phyloP scores from a whole-genome alignment of 2,888 invertebrate genomes.

The Agrochola litura region DNA sequence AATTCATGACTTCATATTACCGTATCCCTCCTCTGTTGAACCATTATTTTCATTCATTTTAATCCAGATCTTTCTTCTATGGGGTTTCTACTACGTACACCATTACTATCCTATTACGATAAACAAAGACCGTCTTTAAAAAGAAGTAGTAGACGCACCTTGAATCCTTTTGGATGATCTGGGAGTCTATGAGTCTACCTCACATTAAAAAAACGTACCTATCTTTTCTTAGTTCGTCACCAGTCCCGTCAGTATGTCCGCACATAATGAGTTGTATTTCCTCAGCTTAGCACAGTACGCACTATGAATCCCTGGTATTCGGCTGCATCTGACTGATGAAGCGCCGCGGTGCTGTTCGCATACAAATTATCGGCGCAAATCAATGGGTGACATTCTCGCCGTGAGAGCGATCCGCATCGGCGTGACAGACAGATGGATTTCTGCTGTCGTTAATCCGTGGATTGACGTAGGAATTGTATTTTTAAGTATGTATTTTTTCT shows the following conservation, averaged over 20 bases:
- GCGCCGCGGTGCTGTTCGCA: slow-evolving; percentile 63
- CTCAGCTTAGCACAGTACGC: slow-evolving; percentile 70
- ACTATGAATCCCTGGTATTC: slow-evolving; percentile 73
- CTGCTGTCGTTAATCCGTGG: slow-evolving; percentile 37
- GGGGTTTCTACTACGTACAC: not conserved
- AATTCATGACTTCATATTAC: not conserved
- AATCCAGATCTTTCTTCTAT: not conserved
- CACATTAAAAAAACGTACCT: not conserved
- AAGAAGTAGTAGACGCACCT: not conserved
- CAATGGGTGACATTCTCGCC: slow-evolving; percentile 63
- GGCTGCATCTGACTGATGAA: slow-evolving; percentile 71
- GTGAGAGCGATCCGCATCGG: slow-evolving; percentile 48
- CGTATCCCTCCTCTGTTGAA: too few relatives aligned
- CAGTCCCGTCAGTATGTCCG: slow-evolving; percentile 59
- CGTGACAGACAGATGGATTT: slow-evolving; percentile 39
- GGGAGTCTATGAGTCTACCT: not conserved
- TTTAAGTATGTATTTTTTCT: slow-evolving; percentile 18
- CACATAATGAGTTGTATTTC: slow-evolving; percentile 74
- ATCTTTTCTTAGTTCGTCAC: slow-evolving; percentile 24
- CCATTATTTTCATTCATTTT: not conserved
- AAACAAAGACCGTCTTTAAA: not conserved
- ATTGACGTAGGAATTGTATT: slow-evolving; percentile 31
- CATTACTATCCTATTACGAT: not conserved
- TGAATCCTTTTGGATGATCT: not conserved
- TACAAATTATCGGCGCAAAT: slow-evolving; percentile 74